A percentile compares a stretch with the other conserved stretches of the same genome.
These are phyloP conservation scores for Lithophane ornitopus DNA, from an alignment of 2,888 invertebrate genomes.

Conservation along the genomic window DNA sequence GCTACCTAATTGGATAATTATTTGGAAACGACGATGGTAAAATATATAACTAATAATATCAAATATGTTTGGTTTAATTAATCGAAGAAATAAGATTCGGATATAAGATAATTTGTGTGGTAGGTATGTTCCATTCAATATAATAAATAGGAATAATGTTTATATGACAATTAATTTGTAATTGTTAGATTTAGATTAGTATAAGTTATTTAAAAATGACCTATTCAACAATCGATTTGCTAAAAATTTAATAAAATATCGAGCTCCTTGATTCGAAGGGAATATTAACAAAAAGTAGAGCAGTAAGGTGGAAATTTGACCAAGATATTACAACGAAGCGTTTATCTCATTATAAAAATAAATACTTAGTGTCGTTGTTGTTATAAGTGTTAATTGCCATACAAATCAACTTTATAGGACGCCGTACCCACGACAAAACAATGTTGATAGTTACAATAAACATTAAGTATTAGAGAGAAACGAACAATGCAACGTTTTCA, in stretches of 20 bases:
- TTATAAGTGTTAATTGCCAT: neutral
- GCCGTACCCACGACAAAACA: slow-evolving; percentile 13
- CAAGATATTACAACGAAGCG: neutral
- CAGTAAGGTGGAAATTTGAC: neutral
- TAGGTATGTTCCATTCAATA: neutral
- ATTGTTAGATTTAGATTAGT: neutral
- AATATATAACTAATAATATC: too few species aligned
- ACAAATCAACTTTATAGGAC: neutral
- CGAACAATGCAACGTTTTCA: slow-evolving; percentile 32
- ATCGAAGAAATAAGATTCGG: neutral
- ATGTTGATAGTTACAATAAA: slow-evolving; percentile 2
- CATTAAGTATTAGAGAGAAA: slow-evolving; percentile 5
- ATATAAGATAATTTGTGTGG: neutral
- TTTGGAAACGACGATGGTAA: neutral
- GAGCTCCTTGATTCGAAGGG: neutral
- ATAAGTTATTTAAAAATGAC: neutral
- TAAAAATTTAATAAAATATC: neutral
- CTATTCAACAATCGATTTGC: neutral
- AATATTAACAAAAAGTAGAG: neutral
- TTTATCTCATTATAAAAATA: neutral
- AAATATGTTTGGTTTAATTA: slow-evolving; percentile 26
- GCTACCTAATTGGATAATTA: neutral
- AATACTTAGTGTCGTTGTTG: neutral
- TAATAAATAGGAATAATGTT: slow-evolving; percentile 1
- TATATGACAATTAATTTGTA: slow-evolving; percentile 1